Evolutionary conservation across 1,140 invertebrate genomes (phyloP).

Genomic region (Globodera rostochiensis): DNA sequence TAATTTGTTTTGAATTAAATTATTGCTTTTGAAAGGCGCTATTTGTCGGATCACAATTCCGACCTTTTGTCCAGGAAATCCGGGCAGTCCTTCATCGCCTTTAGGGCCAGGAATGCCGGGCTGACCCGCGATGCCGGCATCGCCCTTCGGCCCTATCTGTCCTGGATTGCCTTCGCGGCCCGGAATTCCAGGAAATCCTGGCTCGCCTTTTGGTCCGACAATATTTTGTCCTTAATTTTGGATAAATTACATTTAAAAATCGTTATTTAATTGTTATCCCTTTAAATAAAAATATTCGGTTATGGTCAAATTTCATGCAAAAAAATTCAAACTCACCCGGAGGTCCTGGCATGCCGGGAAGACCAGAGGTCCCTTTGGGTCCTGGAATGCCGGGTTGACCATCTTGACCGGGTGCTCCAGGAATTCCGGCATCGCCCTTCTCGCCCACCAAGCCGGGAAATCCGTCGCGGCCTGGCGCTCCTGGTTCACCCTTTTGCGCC

Average conservation of each 20-base stretch:
- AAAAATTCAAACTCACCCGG: slow-evolving; percentile 66
- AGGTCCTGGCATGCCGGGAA: slow-evolving; percentile 64
- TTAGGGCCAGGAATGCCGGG: slow-evolving; percentile 58
- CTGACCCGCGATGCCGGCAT: slow-evolving; percentile 57
- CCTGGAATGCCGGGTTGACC: slow-evolving; percentile 66
- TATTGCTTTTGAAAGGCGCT: not conserved
- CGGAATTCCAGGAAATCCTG: slow-evolving; percentile 60
- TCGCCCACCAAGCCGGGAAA: slow-evolving; percentile 59
- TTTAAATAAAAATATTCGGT: slow-evolving; percentile 71
- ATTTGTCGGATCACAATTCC: slow-evolving; percentile 3
- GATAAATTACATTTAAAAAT: not conserved
- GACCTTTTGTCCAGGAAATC: slow-evolving; percentile 59
- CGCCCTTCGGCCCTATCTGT: slow-evolving; percentile 44
- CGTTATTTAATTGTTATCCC: slow-evolving; percentile 60
- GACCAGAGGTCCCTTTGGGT: slow-evolving; percentile 37
- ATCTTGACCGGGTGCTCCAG: slow-evolving; percentile 66
- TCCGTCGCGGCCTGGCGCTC: slow-evolving; percentile 46
- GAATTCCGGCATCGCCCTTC: slow-evolving; percentile 56
- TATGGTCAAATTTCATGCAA: slow-evolving; percentile 8
- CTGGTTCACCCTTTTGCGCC: slow-evolving; percentile 52
- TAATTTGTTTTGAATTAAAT: not conserved
- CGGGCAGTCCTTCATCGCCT: slow-evolving; percentile 62
- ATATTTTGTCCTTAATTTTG: slow-evolving; percentile 37
- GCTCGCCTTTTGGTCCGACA: slow-evolving; percentile 51
- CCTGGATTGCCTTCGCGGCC: slow-evolving; percentile 56